Evolutionary conservation across 2,888 invertebrate species (phyloP).

Genomic region (Lepidocyrtoides sp.): DNA sequence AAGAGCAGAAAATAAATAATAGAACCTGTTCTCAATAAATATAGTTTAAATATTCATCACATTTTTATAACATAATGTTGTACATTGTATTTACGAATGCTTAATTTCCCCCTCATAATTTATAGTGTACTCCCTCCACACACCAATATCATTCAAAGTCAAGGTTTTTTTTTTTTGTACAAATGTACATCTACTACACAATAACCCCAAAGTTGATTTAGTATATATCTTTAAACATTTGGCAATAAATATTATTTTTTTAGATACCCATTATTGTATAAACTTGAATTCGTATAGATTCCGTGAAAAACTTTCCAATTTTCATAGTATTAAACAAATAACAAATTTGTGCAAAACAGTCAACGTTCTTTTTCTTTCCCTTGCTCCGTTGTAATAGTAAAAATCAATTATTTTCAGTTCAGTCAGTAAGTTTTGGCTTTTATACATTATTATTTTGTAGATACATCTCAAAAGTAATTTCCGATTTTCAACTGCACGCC

Average conservation of each 20-base stretch:
- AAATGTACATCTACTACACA: background rate
- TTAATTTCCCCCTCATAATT: background rate
- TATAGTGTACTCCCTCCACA: background rate
- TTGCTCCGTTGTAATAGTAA: background rate
- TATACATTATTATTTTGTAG: background rate
- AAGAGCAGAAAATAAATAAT: background rate
- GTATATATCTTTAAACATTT: background rate
- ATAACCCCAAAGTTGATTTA: background rate
- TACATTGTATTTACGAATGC: background rate
- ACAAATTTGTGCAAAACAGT: background rate
- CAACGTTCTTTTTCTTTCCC: background rate
- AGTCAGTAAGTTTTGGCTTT: background rate
- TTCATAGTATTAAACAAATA: background rate
- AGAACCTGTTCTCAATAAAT: background rate
- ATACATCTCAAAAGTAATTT: background rate
- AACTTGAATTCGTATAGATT: conserved; percentile 22
- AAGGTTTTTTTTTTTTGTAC: background rate
- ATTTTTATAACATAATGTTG: conserved; percentile 6
- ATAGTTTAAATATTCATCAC: conserved; percentile 33
- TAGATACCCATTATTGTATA: background rate
- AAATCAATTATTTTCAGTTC: background rate
- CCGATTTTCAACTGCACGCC: background rate
- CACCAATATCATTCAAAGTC: background rate
- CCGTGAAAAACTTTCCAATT: background rate
- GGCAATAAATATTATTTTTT: background rate